Percentiles rank a stretch among this genome's conserved stretches.
phyloP scores from a whole-genome alignment of 2,113 vertebrate genomes.

The Psilopogon haemacephalus region DNA sequence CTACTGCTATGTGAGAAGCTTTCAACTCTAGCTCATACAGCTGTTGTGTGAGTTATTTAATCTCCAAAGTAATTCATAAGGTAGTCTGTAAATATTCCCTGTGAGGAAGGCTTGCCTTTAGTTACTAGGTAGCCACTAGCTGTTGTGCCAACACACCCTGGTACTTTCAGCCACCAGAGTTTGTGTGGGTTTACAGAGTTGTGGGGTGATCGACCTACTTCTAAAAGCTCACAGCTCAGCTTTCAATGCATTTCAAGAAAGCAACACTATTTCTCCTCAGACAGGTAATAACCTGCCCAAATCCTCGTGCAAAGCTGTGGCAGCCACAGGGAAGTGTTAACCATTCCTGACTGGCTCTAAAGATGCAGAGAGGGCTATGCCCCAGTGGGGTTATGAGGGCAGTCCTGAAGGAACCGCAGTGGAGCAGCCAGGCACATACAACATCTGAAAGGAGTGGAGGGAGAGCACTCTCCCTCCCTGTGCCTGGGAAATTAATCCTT shows the following conservation, averaged over 20 bases:
- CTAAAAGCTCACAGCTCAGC: background rate
- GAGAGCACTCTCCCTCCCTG: rapidly evolving
- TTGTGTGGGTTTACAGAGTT: background rate
- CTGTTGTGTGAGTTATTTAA: background rate
- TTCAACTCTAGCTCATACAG: slow-evolving; percentile 15
- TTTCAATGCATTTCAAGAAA: background rate
- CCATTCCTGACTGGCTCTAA: rapidly evolving
- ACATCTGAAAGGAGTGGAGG: background rate
- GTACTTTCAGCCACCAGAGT: background rate
- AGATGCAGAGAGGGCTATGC: background rate
- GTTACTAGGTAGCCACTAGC: slow-evolving; percentile 2
- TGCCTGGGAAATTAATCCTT: rapidly evolving
- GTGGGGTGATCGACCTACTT: background rate
- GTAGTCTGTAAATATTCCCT: background rate
- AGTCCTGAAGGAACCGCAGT: background rate
- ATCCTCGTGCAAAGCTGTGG: background rate
- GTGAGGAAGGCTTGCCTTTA: background rate
- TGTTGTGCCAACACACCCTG: background rate
- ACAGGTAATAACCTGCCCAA: background rate
- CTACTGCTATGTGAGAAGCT: slow-evolving; percentile 21
- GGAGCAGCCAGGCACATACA: background rate
- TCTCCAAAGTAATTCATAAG: background rate
- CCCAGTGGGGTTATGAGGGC: background rate
- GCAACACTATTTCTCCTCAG: background rate
- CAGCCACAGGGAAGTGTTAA: background rate